Conservation (phyloP, 1,140 invertebrate species). For the Drosophila funebris region DNA sequence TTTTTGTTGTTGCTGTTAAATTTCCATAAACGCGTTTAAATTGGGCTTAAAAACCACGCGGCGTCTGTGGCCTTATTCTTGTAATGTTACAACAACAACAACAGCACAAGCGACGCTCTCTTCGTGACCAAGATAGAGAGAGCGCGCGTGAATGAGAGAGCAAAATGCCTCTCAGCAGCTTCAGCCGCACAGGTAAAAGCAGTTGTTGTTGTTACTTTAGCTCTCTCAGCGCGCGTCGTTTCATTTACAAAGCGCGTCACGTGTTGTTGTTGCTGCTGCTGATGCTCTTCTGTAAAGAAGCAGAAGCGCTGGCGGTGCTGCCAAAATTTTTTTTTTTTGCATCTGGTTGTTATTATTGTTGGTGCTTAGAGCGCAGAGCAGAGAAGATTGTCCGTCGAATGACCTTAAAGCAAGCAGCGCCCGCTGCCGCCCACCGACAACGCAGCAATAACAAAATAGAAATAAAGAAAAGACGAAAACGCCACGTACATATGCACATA, state of each 20-base stretch:
- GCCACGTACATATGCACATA: constrained; percentile 3
- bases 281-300: constrained; percentile 17
- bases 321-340: constrained; percentile 34
- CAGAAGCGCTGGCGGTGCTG: constrained; percentile 4
- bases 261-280: constrained; percentile 53
- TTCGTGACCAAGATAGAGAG: constrained; percentile 5
- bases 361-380: constrained; percentile 7
- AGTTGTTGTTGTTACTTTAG: constrained; percentile 13
- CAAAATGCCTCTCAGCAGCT: constrained; percentile 13
- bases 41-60: constrained; percentile 53
- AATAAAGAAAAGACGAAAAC: not conserved
- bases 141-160: not conserved
- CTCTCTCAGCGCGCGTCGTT: constrained; percentile 25
- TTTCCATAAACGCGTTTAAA: constrained; percentile 59
- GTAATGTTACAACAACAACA: constrained; percentile 63
- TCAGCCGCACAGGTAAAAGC: constrained; percentile 10
- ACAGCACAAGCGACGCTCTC: constrained; percentile 2
- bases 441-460: not conserved
- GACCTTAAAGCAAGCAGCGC: constrained; percentile 61
- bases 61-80: constrained; percentile 53
- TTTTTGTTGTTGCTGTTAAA: constrained; percentile 40
- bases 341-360: constrained; percentile 29
- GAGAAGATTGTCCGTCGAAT: constrained; percentile 71
- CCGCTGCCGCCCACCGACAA: constrained; percentile 28
- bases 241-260: constrained; percentile 54